These are phyloP conservation scores for Latrodectus hesperus DNA, from an alignment of 2,888 invertebrate genomes.

Conservation along the genomic window DNA sequence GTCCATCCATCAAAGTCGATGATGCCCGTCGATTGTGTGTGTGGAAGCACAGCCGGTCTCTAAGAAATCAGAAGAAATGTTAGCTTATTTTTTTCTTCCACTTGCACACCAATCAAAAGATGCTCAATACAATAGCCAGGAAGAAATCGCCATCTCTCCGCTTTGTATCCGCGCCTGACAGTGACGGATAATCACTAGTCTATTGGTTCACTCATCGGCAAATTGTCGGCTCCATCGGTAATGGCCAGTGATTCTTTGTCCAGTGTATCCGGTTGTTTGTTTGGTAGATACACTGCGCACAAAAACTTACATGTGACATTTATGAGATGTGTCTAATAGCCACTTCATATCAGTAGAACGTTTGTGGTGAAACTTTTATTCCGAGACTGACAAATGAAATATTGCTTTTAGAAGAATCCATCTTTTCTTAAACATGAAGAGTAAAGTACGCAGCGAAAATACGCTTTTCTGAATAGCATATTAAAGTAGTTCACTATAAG, in stretches of 20 bases:
- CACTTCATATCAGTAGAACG: too few species aligned
- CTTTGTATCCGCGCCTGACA: not conserved
- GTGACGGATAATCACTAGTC: slow-evolving; percentile 3
- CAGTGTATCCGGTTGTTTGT: slow-evolving; percentile 2
- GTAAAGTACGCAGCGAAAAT: too few species aligned
- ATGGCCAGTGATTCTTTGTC: not conserved
- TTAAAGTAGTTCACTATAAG: too few species aligned
- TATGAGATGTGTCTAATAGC: not conserved
- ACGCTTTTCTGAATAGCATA: too few species aligned
- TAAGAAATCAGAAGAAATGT: slow-evolving; percentile 1
- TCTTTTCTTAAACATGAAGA: too few species aligned
- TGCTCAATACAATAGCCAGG: slow-evolving; percentile 1
- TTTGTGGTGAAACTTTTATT: too few species aligned
- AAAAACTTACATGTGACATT: slow-evolving; percentile 3
- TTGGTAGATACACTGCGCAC: not conserved
- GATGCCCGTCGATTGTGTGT: not conserved
- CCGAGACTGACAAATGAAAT: too few species aligned
- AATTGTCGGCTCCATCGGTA: not conserved
- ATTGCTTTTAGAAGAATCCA: too few species aligned
- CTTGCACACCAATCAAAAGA: not conserved
- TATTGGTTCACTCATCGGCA: not conserved
- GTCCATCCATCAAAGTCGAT: not conserved
- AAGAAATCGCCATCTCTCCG: not conserved
- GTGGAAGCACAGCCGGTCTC: not conserved
- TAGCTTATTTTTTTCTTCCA: not conserved